Conservation (phyloP, 30 jellyfish, hydroid and myxozoan species). For the Aurelia sp. region DNA sequence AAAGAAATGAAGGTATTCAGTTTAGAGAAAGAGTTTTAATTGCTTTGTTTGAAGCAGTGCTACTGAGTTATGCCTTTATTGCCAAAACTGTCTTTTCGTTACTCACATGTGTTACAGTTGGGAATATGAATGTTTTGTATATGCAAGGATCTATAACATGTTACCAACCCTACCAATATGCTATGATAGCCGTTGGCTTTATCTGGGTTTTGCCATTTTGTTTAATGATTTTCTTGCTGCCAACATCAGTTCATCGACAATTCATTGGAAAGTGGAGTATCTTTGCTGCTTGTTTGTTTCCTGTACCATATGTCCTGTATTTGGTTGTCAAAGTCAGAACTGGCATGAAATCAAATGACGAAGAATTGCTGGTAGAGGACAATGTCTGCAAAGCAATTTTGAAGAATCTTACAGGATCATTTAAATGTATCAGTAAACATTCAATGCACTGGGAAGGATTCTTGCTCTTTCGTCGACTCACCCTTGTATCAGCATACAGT, state of each 20-base stretch:
- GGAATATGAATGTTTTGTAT: background rate
- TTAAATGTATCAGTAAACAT: too few species aligned
- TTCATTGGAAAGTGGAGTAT: background rate
- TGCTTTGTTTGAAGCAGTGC: constrained; percentile 10
- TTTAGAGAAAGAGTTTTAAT: background rate
- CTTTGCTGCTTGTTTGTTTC: constrained; percentile 3
- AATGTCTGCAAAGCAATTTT: too few species aligned
- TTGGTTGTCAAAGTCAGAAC: too few species aligned
- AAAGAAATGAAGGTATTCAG: background rate
- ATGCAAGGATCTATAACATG: constrained; percentile 17
- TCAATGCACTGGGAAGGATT: too few species aligned
- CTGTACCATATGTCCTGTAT: background rate
- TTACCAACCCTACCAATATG: constrained; percentile 17
- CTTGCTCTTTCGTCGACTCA: too few species aligned
- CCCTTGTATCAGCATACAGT: too few species aligned
- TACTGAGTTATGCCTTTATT: constrained; percentile 13
- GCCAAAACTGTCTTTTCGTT: constrained; percentile 5
- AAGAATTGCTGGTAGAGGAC: too few species aligned
- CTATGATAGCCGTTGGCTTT: background rate
- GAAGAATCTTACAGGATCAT: too few species aligned
- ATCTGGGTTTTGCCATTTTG: constrained; percentile 22
- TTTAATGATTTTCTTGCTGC: background rate
- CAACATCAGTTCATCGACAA: background rate
- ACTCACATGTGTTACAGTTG: background rate
- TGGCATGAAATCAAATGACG: too few species aligned